phyloP scores from a whole-genome alignment of 2,797 vertebrate genomes.

The Pelodytes ibericus region DNA sequence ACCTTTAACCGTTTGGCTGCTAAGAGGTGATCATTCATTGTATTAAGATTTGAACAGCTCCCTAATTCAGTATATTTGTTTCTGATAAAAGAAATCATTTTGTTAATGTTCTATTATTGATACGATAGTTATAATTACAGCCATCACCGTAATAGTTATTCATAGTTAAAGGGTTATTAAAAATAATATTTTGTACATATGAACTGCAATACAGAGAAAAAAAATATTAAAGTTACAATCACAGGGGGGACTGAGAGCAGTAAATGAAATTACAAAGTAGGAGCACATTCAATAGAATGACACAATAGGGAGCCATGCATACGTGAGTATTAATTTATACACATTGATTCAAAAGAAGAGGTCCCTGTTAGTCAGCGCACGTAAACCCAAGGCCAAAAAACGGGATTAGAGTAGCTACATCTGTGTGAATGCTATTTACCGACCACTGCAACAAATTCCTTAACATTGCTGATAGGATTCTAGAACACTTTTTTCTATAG shows the following conservation, averaged over 20 bases:
- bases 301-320: conserved; percentile 31
- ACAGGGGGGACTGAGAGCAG: background rate
- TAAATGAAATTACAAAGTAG: conserved; percentile 20
- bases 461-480: conserved; percentile 36
- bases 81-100: too few species aligned
- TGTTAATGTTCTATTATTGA: too few species aligned
- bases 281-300: conserved; percentile 15
- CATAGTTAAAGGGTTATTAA: background rate
- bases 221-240: background rate
- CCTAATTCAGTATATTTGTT: too few species aligned
- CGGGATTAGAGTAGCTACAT: background rate
- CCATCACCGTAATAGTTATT: too few species aligned
- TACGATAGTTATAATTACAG: too few species aligned
- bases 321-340: conserved; percentile 40
- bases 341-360: conserved; percentile 21
- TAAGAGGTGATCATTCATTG: too few species aligned
- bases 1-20: too few species aligned
- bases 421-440: conserved; percentile 14
- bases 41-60: too few species aligned
- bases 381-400: background rate
- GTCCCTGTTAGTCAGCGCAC: conserved; percentile 14
- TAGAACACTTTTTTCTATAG: conserved; percentile 23
- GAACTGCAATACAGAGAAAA: background rate
- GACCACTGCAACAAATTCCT: conserved; percentile 32
- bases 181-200: background rate